Evolutionary conservation across 2,113 vertebrate genomes (phyloP), one percentile per base, ranked within the genome.

Genomic region (Corynorhinus townsendii): DNA sequence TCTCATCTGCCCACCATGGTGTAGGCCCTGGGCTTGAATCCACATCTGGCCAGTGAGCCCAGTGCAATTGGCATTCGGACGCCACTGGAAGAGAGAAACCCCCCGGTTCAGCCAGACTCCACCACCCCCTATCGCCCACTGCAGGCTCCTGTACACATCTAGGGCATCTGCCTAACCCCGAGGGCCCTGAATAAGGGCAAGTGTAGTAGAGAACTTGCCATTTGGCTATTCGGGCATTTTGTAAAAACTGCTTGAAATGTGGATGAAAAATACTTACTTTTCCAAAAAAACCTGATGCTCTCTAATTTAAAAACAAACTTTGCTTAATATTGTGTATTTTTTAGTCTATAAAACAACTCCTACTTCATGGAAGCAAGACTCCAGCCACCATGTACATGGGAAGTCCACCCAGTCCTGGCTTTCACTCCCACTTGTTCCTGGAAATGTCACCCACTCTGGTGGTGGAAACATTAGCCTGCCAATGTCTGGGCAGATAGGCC

Each of bases 121-220:
- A 4, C 40, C 47, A 6, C 54, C 22, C 11, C 0, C 62, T n/a
- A 0, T 0, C 1, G 26, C 52, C 33, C 85, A 24, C 54, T 5
- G 12, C 5, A 30, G 52, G 52, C 14, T 35, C 10, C 49, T 24
- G 17, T n/a, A 3, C 81, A 59, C 69, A 24, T 10, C 17, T 35
- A 1, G 6, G 40, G 66, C 5, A 30, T 22, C 38, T 71, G 22
- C 45, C 83, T 24, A 11, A 28, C 45, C 66, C 30, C 24, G 3
- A 52, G 83, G 28, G 47, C 52, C 35, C 52, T 26, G 30, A 20
- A 6, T 6, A 71, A 43, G 8, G 43, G 14, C 40, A 9, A 11
- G 4, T 0, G 17, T 4, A 5, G 11, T 5, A 7, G 19, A 66
- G 38, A 33, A 38, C n/a, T 45, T 28, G 40, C 3, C n/a, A 3